Evolutionary conservation across 2,797 vertebrate species (phyloP), one percentile per base, ranked within the genome.

Genomic region (Cheirogaleus major): DNA sequence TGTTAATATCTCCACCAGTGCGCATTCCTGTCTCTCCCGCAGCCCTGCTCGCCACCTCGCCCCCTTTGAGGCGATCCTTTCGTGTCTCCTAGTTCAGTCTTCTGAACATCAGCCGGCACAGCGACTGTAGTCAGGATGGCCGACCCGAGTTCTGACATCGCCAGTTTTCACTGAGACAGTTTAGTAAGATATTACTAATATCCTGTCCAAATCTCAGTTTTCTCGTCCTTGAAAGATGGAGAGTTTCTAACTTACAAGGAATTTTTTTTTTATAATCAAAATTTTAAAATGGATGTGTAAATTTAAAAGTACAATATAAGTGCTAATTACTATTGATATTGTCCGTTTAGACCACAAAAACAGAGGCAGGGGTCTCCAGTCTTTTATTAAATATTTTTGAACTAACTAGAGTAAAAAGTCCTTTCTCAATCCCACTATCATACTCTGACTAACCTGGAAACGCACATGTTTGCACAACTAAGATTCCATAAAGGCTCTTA

Each of bases 11-110:
- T 10, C 55, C 9, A 22, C 55, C 55, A 23, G 55, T 10, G 22
- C 22, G 0, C 23, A 22, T 10, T 23, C 55, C 55, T 4, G 9
- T 57, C 55, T 11, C 8, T 57, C 22, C 52, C 2, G 22, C 55
- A 57, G 55, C 22, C 22, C 55, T 50, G 14, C 45, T 4, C 1
- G 12, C 2, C 3, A 23, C 45, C 18, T 0, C 25, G 32, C 1
- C 27, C 9, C 7, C 25, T 7, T 11, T 35, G 15, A 30, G 38
- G 32, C 7, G 3, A 4, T 27, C 2, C n/a, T 52, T 41, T 12
- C 6, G 0, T 2, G 1, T 8, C 15, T 35, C 22, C 30, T 1
- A 0, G 11, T 23, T 2, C 57, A 3, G 35, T 30, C 59, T 55
- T 41, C 59, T 3, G 8, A 43, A 27, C 7, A 0, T 25, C 22